Percentiles rank a stretch among this genome's conserved stretches.
Evolutionary conservation across 2,113 vertebrate genomes (phyloP).

Genomic region (Alethe diademata): DNA sequence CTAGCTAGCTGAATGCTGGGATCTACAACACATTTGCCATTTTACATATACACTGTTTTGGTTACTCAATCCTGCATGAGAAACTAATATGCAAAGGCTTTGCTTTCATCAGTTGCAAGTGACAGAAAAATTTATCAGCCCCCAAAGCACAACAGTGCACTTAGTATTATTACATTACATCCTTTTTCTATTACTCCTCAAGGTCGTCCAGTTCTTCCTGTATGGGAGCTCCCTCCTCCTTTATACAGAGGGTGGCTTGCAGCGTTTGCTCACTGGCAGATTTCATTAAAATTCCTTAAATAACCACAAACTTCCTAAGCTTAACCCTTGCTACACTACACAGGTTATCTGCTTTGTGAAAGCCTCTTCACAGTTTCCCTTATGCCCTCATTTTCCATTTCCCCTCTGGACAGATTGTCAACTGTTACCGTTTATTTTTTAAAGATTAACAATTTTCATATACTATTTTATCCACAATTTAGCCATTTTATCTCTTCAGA

Average conservation of each 20-base stretch:
- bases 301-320: constrained; percentile 11
- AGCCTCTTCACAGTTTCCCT: not conserved
- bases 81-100: not conserved
- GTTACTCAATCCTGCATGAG: not conserved
- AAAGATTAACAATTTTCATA: not conserved
- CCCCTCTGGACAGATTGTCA: not conserved
- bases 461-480: not conserved
- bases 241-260: not conserved
- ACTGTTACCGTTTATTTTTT: not conserved
- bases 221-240: not conserved
- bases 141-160: constrained; percentile 5
- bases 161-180: constrained; percentile 54
- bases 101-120: constrained; percentile 18
- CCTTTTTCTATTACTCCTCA: constrained; percentile 39
- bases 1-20: not conserved
- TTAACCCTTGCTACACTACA: not conserved
- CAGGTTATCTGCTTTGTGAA: not conserved
- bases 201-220: constrained; percentile 45
- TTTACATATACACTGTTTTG: not conserved
- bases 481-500: not conserved
- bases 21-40: not conserved
- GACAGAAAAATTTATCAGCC: constrained; percentile 38
- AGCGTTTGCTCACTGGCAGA: not conserved
- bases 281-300: constrained; percentile 47
- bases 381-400: not conserved